Percentiles rank a stretch among this genome's conserved stretches.
phyloP scores from a whole-genome alignment of 2,113 vertebrate species.

The Hymenochirus boettgeri region DNA sequence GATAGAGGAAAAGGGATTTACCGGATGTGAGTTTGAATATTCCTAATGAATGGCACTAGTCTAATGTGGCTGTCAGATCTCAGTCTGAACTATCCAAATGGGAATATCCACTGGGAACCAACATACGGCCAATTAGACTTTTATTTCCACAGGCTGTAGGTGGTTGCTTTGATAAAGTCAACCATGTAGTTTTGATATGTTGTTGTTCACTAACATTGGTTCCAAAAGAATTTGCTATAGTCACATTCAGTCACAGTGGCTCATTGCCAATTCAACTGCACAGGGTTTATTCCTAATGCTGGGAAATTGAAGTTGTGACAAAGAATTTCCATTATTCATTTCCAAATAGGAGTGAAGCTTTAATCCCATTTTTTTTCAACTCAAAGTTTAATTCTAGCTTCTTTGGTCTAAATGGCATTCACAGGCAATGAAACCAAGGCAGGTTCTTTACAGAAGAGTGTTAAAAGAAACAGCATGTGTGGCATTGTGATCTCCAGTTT shows the following conservation, averaged over 20 bases:
- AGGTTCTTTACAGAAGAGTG: neutral
- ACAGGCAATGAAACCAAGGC: neutral
- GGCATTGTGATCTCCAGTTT: too few species aligned
- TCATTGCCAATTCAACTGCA: neutral
- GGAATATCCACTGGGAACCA: constrained; percentile 10
- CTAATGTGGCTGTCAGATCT: constrained; percentile 5
- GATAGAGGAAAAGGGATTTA: neutral
- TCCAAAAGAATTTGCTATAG: constrained; percentile 5
- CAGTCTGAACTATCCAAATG: neutral
- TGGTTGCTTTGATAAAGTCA: constrained; percentile 13
- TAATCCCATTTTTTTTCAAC: constrained; percentile 6
- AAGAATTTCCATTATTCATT: constrained; percentile 2
- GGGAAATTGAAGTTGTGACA: constrained; percentile 1
- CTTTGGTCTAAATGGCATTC: neutral
- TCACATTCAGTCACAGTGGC: constrained; percentile 2
- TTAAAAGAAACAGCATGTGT: neutral
- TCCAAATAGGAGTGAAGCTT: neutral
- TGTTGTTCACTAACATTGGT: constrained; percentile 4
- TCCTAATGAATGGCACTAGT: constrained; percentile 5
- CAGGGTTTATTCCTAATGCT: constrained; percentile 7
- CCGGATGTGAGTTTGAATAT: neutral
- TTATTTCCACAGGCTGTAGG: constrained; percentile 1
- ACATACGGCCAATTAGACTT: constrained; percentile 5
- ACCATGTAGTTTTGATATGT: constrained; percentile 6
- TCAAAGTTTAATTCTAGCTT: neutral